A percentile compares a stretch with the other conserved stretches of the same genome.
Conservation (phyloP, 2,113 vertebrate species). For the Mus spicilegus region DNA sequence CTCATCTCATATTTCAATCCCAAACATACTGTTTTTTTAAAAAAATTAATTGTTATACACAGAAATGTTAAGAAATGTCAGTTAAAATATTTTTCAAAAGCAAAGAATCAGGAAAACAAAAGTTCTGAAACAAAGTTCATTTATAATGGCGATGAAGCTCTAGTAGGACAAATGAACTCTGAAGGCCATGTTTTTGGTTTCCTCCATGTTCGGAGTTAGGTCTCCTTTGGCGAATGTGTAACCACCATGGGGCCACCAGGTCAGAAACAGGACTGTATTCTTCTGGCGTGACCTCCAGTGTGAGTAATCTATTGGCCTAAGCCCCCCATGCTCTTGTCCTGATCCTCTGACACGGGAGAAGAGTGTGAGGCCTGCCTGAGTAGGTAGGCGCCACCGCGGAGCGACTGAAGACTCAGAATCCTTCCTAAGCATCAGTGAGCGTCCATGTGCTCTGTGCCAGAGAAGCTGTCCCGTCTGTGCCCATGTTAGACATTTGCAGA, state of each 20-base stretch:
- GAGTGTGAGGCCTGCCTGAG: not conserved
- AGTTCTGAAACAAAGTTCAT: not conserved
- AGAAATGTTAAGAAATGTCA: not conserved
- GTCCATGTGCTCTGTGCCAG: not conserved
- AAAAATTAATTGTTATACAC: not conserved
- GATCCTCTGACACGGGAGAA: not conserved
- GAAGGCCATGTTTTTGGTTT: not conserved
- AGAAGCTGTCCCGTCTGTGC: not conserved
- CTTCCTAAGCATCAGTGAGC: not conserved
- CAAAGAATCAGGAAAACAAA: not conserved
- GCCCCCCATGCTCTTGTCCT: not conserved
- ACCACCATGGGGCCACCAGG: not conserved
- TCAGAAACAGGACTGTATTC: not conserved
- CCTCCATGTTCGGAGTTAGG: not conserved
- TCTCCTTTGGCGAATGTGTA: not conserved
- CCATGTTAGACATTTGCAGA: not conserved
- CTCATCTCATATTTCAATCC: not conserved
- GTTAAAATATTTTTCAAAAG: slow-evolving; percentile 23
- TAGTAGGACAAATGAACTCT: not conserved
- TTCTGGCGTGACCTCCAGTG: not conserved
- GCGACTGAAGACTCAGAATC: not conserved
- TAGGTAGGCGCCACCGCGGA: not conserved
- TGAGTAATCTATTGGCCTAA: not conserved
- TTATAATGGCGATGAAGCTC: not conserved
- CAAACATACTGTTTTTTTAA: not conserved